phyloP scores from a whole-genome alignment of 2,888 invertebrate genomes.

The Lampropteryx suffumata region DNA sequence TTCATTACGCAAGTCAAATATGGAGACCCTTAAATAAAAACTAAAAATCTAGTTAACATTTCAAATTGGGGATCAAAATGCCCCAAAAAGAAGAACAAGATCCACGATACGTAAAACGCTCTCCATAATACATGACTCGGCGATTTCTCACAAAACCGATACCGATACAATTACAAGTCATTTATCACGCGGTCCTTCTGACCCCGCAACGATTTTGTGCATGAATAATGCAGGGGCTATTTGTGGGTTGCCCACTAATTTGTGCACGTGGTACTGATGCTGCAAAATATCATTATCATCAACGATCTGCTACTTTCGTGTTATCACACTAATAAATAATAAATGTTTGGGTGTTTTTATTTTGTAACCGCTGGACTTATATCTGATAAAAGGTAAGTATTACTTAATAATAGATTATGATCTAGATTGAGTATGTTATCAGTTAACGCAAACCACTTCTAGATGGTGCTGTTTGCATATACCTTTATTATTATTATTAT shows the following conservation, averaged over 20 bases:
- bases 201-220: constrained; percentile 5
- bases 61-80: constrained; percentile 8
- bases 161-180: constrained; percentile 66
- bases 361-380: no score
- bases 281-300: no score
- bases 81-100: constrained; percentile 28
- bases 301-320: no score
- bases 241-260: constrained; percentile 5
- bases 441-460: no score
- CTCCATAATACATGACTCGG: constrained; percentile 43
- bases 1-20: no score
- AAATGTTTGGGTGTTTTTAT: no score
- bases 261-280: neutral
- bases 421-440: no score
- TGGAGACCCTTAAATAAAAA: neutral
- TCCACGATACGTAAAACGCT: constrained; percentile 32
- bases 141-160: constrained; percentile 64
- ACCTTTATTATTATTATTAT: no score
- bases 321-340: no score
- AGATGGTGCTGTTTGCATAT: no score
- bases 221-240: constrained; percentile 13
- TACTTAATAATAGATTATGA: no score
- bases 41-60: neutral
- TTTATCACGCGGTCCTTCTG: constrained; percentile 54
- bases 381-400: no score